These are phyloP conservation scores for Selene dorsalis DNA, from an alignment of 2,797 vertebrate genomes.

Conservation along the genomic window DNA sequence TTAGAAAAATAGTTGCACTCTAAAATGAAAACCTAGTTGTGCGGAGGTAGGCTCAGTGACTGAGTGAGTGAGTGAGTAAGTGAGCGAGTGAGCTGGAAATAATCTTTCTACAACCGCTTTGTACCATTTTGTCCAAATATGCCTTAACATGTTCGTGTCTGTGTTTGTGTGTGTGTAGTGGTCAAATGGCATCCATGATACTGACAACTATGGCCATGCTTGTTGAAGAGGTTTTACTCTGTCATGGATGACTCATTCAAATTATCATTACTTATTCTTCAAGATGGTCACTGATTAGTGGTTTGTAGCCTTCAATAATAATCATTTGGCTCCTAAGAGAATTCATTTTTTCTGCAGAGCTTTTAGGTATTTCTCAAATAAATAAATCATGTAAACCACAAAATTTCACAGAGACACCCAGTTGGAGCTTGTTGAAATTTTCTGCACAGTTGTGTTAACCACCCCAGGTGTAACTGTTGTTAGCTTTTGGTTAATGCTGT, in stretches of 20 bases:
- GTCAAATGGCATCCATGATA: neutral
- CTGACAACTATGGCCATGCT: neutral
- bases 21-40: no score
- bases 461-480: neutral
- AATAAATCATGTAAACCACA: neutral
- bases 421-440: neutral
- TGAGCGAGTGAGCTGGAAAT: conserved; percentile 16
- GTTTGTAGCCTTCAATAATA: conserved; percentile 5
- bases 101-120: conserved; percentile 13
- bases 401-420: neutral
- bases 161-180: neutral
- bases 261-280: conserved; percentile 3
- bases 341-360: neutral
- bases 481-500: neutral
- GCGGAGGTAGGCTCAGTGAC: no score
- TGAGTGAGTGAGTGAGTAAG: neutral
- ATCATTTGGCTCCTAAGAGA: conserved; percentile 4
- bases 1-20: no score
- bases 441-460: neutral
- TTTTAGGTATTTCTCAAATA: neutral
- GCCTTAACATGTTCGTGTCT: conserved; percentile 16
- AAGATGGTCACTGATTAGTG: conserved; percentile 5
- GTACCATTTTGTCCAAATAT: conserved; percentile 17
- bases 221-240: conserved; percentile 27
- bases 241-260: neutral